A percentile compares a stretch with the other conserved stretches of the same genome.
Evolutionary conservation across 1,140 invertebrate genomes (phyloP).

Genomic region (Mactra quadrangularis): DNA sequence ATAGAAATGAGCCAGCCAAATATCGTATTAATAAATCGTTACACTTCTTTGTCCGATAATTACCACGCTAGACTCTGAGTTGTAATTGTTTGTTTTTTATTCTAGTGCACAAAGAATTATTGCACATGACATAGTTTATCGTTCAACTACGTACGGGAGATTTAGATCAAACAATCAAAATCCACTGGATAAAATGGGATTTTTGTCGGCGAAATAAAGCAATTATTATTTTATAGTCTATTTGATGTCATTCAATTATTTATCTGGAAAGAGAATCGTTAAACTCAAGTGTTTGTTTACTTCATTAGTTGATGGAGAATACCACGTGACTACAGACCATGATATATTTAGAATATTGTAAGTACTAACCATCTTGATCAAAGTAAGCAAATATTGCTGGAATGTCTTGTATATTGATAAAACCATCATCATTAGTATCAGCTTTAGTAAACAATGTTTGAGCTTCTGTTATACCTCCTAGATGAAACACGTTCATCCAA

Average conservation of each 20-base stretch:
- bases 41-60: no score
- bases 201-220: no score
- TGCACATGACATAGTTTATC: no score
- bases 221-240: no score
- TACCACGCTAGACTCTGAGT: no score
- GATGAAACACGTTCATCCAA: slow-evolving; percentile 39
- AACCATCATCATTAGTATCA: slow-evolving; percentile 67
- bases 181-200: no score
- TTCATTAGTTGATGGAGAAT: not conserved
- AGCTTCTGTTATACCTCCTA: slow-evolving; percentile 61
- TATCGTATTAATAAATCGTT: no score
- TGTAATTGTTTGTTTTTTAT: no score
- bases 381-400: slow-evolving; percentile 70
- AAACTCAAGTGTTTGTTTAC: not conserved
- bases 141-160: slow-evolving; percentile 13
- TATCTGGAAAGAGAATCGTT: no score
- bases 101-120: no score
- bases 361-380: slow-evolving; percentile 67
- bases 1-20: no score
- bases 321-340: not conserved
- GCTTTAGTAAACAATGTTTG: slow-evolving; percentile 67
- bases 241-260: no score
- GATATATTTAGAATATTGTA: not conserved
- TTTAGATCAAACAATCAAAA: slow-evolving; percentile 1
- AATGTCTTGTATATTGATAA: slow-evolving; percentile 62